Evolutionary conservation across 2,113 vertebrate species (phyloP), one percentile per base, ranked within the genome.

Genomic region (Austrofundulus limnaeus): DNA sequence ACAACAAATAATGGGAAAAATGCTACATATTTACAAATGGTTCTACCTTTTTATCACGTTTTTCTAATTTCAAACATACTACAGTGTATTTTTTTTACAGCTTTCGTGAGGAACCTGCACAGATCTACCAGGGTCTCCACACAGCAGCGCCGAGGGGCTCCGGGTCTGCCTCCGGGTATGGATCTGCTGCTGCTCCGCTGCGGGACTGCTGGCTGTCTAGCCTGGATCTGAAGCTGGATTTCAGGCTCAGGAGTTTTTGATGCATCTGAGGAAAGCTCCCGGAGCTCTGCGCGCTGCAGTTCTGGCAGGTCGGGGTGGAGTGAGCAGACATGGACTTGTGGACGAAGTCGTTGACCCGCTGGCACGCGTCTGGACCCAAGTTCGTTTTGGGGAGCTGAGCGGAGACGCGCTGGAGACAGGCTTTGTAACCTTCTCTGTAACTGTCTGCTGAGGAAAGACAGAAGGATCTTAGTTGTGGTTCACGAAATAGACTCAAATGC

Each of bases 41-140:
- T n/a, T 37, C 41, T 50, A n/a, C 51, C 21, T 57, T 13, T 4
- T 1, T 12, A 50, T 52, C 50, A 41, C 46, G 25, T 17, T 25
- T 11, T 5, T 20, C 20, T 54, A 28, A 52, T n/a, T 39, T 48
- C 2, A 47, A 41, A 41, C 17, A 61, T n/a, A 19, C 20, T 17
- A 56, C n/a, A 38, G 39, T 51, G 19, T 55, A n/a, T n/a, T n/a
- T n/a, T n/a, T 67, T 72, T 46, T 15, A 23, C 31, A 42, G 16
- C 0, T 54, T 53, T 28, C 24, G n/a, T 1, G 10, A 3, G 23
- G 28, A 39, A 0, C 11, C 45, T 42, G 34, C 4, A 38, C 12
- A 34, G 6, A 14, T 75, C 90, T 92, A 95, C 95, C 95, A 96
- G 0, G 95, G 95, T 83, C 94, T 89, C 71, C 87, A 89, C 84